Percentiles rank a stretch among this genome's conserved stretches.
These are phyloP conservation scores for Heterotis niloticus DNA, from an alignment of 2,113 vertebrate species.

Conservation along the genomic window DNA sequence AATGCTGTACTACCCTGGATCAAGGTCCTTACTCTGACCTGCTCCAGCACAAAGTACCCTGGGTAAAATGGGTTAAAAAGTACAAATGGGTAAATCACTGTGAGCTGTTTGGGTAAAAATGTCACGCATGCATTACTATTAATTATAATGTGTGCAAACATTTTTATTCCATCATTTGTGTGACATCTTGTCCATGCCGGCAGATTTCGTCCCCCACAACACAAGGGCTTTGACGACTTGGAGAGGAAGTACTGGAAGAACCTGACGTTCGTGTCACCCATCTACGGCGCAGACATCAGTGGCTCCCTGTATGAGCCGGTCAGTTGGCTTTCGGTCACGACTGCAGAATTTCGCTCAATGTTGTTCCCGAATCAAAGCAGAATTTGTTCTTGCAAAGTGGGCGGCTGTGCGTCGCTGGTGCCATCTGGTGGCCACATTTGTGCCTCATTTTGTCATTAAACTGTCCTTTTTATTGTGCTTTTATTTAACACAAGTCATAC, in stretches of 20 bases:
- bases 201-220: constrained; percentile 90
- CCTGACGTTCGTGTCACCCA: constrained; percentile 89
- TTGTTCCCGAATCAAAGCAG: background rate
- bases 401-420: background rate
- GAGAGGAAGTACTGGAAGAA: constrained; percentile 99
- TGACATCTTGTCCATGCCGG: background rate
- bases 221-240: constrained; percentile 93
- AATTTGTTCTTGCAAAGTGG: no score
- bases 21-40: no score
- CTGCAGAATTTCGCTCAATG: background rate
- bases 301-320: constrained; percentile 91
- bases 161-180: background rate
- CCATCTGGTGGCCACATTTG: constrained; percentile 1
- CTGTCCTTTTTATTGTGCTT: background rate
- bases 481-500: background rate
- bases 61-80: no score
- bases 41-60: no score
- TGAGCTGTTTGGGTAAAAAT: no score
- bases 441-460: background rate
- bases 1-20: no score
- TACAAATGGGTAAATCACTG: background rate
- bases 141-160: no score
- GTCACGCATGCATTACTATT: no score
- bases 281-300: constrained; percentile 94
- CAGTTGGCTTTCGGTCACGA: constrained; percentile 43